Evolutionary conservation across 2,113 vertebrate species (phyloP), one percentile per base, ranked within the genome.

Genomic region (Phyllostomus discolor): DNA sequence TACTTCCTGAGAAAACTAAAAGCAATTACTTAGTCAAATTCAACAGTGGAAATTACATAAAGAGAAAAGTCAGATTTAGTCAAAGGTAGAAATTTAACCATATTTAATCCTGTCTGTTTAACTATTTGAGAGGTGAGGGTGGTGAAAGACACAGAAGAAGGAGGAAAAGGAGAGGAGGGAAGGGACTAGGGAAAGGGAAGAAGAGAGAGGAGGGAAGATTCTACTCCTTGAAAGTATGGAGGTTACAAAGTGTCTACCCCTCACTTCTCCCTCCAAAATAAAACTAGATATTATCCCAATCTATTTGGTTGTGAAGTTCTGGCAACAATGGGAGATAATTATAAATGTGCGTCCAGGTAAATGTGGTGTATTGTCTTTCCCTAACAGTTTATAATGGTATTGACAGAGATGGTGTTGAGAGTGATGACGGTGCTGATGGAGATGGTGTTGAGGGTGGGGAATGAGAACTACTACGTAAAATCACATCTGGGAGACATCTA

Each of bases 1-100:
- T 81, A 89, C 10, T 69, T 6, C 15, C 16, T 52, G 43, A 95
- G 73, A 52, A 70, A 91, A 81, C 76, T 64, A 85, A 88, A 78
- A 62, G 1, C 31, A 70, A 93, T 31, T 75, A 0, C 72, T 87
- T 5, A 46, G 33, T 28, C 16, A 84, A 87, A 62, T 75, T 72
- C 70, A 93, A 95, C 17, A 20, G 12, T 41, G 17, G 38, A 64
- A 93, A 67, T 57, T 62, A 79, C 12, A 57, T 35, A 76, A 83
- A 70, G 22, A 93, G 26, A 57, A 84, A 81, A 79, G 0, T 17
- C 8, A 16, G 6, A 43, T 67, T 83, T 80, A 35, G 46, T 95
- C 86, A 81, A 22, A 62, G 28, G 26, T 62, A 62, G 59, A 62
- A 38, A 11, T 64, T 95, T 83, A 93, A 57, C 2, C 22, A 19